Conservation (phyloP, 2,113 vertebrate genomes). For the Podocnemis expansa region DNA sequence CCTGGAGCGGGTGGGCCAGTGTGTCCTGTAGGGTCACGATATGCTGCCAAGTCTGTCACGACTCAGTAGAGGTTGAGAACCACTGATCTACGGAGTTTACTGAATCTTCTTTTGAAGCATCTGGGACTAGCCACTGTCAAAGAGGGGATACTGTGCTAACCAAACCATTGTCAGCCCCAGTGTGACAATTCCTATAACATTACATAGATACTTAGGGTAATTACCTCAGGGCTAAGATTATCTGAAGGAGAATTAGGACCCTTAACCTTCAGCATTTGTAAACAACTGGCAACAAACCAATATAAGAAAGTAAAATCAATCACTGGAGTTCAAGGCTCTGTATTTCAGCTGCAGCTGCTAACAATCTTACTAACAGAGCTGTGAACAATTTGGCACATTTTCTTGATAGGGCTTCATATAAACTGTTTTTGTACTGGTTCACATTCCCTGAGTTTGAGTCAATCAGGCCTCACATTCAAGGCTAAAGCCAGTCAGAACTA, state of each 20-base stretch:
- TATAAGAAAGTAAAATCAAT: not conserved
- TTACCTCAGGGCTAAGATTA: not conserved
- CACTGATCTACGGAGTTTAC: too few relatives aligned
- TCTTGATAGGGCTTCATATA: not conserved
- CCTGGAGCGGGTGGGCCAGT: too few relatives aligned
- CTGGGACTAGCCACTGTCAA: not conserved
- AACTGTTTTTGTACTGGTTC: not conserved
- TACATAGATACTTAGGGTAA: not conserved
- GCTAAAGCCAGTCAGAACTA: not conserved
- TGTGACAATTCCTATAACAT: not conserved
- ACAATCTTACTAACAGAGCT: not conserved
- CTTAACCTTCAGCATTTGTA: not conserved
- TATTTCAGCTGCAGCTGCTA: not conserved
- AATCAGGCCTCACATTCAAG: not conserved
- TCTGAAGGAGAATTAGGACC: not conserved
- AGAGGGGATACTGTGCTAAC: not conserved
- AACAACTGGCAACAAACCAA: not conserved
- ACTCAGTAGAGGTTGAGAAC: too few relatives aligned
- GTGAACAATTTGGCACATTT: not conserved
- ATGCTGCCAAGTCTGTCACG: too few relatives aligned
- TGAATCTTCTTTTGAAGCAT: rapidly evolving
- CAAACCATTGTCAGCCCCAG: not conserved
- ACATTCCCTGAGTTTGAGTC: not conserved
- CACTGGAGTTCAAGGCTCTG: not conserved
- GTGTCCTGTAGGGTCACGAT: too few relatives aligned